phyloP scores from a whole-genome alignment of 1,140 invertebrate genomes.

The Eubasilissa regina region DNA sequence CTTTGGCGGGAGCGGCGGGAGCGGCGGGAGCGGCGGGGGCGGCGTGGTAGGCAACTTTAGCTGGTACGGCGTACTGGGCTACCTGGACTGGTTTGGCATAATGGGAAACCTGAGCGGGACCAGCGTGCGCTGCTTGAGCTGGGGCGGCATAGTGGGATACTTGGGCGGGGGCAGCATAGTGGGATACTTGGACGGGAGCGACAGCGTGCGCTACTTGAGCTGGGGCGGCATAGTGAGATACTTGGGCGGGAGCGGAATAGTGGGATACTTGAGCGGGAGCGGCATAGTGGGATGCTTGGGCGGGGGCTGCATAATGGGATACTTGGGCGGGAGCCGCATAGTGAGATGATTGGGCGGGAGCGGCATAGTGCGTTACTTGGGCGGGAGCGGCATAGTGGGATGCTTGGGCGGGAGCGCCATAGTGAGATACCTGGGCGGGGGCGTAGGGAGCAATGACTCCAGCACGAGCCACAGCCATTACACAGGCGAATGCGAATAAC shows the following conservation, averaged over 20 bases:
- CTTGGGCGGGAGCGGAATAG: conserved; percentile 44
- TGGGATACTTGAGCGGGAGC: conserved; percentile 46
- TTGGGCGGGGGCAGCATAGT: conserved; percentile 14
- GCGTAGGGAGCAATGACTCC: conserved; percentile 42
- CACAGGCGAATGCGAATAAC: conserved; percentile 55
- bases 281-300: too few relatives aligned
- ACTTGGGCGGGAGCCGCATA: conserved; percentile 9
- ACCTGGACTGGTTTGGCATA: conserved; percentile 53
- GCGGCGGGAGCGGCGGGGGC: conserved; percentile 35
- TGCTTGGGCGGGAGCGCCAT: conserved; percentile 15
- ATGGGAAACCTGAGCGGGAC: too few relatives aligned
- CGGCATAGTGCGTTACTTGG: conserved; percentile 15
- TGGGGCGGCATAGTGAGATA: conserved; percentile 18
- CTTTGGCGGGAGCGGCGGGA: conserved; percentile 61
- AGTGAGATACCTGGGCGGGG: conserved; percentile 7
- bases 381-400: conserved; percentile 2
- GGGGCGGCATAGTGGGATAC: conserved; percentile 38
- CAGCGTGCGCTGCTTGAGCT: conserved; percentile 49
- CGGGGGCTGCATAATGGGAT: too few relatives aligned
- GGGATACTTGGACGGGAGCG: conserved; percentile 56
- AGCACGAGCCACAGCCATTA: conserved; percentile 56
- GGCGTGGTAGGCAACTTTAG: conserved; percentile 43
- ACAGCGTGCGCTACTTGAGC: conserved; percentile 60
- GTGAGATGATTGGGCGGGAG: conserved; percentile 6
- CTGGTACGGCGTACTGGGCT: conserved; percentile 59